phyloP scores from a whole-genome alignment of 2,113 vertebrate species.

The Ifrita kowaldi region DNA sequence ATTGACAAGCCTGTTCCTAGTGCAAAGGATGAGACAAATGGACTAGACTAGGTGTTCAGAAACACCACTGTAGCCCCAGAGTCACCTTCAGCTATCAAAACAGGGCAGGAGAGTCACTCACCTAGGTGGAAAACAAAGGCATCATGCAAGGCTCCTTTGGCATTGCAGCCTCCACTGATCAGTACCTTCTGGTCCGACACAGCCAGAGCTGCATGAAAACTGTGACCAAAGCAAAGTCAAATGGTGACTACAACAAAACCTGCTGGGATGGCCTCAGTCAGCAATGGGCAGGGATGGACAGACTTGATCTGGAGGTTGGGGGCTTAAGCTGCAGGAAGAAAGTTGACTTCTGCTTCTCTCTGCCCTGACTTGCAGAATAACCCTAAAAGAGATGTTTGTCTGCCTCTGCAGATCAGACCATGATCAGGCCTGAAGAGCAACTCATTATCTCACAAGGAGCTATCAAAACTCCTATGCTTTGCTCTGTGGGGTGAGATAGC shows the following conservation, averaged over 20 bases:
- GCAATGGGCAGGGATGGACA: not conserved
- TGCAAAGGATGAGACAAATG: not conserved
- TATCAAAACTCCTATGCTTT: not conserved
- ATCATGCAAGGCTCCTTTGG: constrained; percentile 79
- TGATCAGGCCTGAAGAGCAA: not conserved
- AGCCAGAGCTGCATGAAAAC: constrained; percentile 84
- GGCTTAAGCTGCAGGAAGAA: not conserved
- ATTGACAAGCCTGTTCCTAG: not conserved
- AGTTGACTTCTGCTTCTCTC: not conserved
- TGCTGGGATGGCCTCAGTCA: not conserved
- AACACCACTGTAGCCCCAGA: not conserved
- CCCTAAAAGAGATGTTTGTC: not conserved
- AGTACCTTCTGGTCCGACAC: constrained; percentile 80
- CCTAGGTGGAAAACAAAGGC: constrained; percentile 79
- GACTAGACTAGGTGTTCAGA: not conserved
- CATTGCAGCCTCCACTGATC: constrained; percentile 84
- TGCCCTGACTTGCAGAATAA: not conserved
- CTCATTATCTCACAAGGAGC: not conserved
- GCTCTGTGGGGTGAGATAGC: not conserved
- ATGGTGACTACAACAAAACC: not conserved
- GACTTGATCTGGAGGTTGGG: not conserved
- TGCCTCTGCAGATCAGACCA: not conserved
- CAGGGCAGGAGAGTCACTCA: constrained; percentile 22
- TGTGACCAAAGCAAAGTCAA: constrained; percentile 37
- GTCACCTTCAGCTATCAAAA: not conserved